Conservation (phyloP, 2,888 invertebrate genomes). For the Mongoloraphidia duomilia region DNA sequence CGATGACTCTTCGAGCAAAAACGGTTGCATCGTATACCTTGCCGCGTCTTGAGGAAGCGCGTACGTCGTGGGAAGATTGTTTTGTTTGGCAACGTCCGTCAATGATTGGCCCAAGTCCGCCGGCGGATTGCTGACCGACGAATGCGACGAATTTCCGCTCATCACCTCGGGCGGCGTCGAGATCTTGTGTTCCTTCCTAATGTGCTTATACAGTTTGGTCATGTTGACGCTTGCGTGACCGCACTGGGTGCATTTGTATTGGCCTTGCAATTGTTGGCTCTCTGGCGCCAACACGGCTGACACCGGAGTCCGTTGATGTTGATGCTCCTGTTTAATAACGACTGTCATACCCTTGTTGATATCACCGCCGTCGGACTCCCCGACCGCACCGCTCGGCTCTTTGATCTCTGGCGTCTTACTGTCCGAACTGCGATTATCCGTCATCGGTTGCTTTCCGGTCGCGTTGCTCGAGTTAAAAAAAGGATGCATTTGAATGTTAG, state of each 20-base stretch:
- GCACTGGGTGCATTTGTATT: constrained; percentile 27
- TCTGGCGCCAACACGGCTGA: constrained; percentile 14
- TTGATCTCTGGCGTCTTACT: constrained; percentile 11
- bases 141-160: constrained; percentile 2
- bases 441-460: too few species aligned
- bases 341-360: constrained; percentile 35
- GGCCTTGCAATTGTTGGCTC: constrained; percentile 23
- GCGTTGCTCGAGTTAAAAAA: constrained; percentile 14
- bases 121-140: constrained; percentile 16
- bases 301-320: not conserved
- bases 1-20: constrained; percentile 60
- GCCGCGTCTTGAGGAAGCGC: constrained; percentile 43
- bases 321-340: constrained; percentile 32
- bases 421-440: constrained; percentile 15
- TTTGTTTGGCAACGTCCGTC: constrained; percentile 37
- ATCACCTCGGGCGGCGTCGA: constrained; percentile 11
- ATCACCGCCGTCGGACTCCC: constrained; percentile 36
- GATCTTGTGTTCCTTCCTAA: not conserved
- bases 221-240: constrained; percentile 26
- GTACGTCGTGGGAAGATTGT: constrained; percentile 45
- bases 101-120: constrained; percentile 34
- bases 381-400: constrained; percentile 24
- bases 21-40: constrained; percentile 85
- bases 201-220: constrained; percentile 8
- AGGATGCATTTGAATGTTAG: constrained; percentile 24